Conservation (phyloP, 2,797 vertebrate genomes). For the Xenentodon cancila region DNA sequence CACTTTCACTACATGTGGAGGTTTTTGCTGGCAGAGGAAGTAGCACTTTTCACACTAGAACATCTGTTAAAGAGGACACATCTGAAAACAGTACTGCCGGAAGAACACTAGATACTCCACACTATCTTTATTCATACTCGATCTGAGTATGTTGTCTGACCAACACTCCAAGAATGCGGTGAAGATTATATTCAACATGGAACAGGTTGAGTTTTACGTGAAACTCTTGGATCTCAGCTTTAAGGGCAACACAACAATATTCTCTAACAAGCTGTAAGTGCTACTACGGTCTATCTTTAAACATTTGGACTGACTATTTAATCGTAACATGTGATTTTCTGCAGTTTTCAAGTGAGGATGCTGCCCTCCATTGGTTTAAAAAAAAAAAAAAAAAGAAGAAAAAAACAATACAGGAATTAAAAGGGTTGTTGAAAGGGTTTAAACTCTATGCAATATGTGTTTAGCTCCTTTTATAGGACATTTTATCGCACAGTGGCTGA, state of each 20-base stretch:
- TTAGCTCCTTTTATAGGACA: constrained; percentile 51
- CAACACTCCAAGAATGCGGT: constrained; percentile 39
- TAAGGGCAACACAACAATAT: constrained; percentile 35
- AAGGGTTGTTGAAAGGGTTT: constrained; percentile 44
- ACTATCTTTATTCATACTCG: neutral
- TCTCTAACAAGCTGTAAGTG: constrained; percentile 25
- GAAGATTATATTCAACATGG: constrained; percentile 18
- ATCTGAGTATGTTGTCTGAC: constrained; percentile 12
- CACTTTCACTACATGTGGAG: neutral
- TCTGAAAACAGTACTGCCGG: constrained; percentile 10
- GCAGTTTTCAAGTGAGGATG: constrained; percentile 20
- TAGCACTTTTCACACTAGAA: constrained; percentile 13
- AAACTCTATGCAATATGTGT: constrained; percentile 74
- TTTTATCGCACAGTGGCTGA: constrained; percentile 36
- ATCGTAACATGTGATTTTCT: constrained; percentile 3
- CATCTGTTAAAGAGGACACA: constrained; percentile 19
- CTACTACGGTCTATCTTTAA: constrained; percentile 35
- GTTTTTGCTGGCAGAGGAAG: constrained; percentile 23
- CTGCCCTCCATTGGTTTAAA: constrained; percentile 8
- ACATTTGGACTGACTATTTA: constrained; percentile 3
- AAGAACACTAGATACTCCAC: constrained; percentile 13
- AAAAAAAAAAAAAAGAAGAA: neutral
- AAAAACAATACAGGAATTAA: constrained; percentile 34
- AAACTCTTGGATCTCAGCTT: constrained; percentile 20
- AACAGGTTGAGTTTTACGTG: constrained; percentile 9